These are phyloP conservation scores for Euphydryas editha DNA, from an alignment of 2,888 invertebrate species.

Conservation along the genomic window DNA sequence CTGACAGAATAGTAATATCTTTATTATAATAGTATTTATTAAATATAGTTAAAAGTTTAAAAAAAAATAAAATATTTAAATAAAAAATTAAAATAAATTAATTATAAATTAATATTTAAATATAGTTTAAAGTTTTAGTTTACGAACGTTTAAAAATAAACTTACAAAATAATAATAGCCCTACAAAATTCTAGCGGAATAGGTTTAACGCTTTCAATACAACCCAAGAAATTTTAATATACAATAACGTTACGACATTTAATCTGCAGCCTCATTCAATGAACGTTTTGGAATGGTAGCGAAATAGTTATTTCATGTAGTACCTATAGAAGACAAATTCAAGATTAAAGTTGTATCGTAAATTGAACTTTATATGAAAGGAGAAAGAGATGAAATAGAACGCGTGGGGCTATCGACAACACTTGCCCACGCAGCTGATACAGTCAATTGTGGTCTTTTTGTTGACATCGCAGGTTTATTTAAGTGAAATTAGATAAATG, in stretches of 20 bases:
- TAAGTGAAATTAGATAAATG: conserved; percentile 84
- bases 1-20: too few species aligned
- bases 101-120: too few species aligned
- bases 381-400: conserved; percentile 56
- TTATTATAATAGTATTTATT: too few species aligned
- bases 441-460: conserved; percentile 71
- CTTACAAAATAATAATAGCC: neutral
- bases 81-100: too few species aligned
- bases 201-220: conserved; percentile 42
- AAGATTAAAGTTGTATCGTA: conserved; percentile 39
- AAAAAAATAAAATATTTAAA: too few species aligned
- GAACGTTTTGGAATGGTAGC: conserved; percentile 68
- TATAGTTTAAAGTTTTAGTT: too few species aligned
- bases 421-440: conserved; percentile 62
- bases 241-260: conserved; percentile 62
- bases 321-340: conserved; percentile 37
- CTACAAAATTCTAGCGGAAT: conserved; percentile 40
- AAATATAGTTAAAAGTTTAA: too few species aligned
- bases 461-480: conserved; percentile 80
- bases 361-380: conserved; percentile 54
- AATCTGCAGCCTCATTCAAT: conserved; percentile 59
- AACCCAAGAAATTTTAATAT: conserved; percentile 49
- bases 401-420: conserved; percentile 44
- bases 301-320: conserved; percentile 59
- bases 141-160: too few species aligned